Conservation (phyloP, 2,113 vertebrate genomes). For the Archilochus colubris region DNA sequence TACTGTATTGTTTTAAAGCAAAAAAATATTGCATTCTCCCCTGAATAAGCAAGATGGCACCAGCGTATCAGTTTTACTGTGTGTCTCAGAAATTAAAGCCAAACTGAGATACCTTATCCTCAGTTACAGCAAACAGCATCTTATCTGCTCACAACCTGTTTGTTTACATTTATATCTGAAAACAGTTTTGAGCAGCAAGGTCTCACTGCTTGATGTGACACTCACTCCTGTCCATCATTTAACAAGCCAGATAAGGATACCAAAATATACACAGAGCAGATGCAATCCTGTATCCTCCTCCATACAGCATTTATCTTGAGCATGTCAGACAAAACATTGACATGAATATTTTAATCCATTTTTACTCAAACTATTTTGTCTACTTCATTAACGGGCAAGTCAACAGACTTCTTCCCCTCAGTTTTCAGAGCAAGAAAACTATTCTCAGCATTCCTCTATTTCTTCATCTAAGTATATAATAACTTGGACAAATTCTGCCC, state of each 20-base stretch:
- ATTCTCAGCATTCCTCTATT: not conserved
- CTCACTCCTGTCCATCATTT: not conserved
- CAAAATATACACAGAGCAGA: not conserved
- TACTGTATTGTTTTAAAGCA: not conserved
- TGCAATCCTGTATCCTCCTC: not conserved
- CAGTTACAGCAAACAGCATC: not conserved
- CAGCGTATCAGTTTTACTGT: conserved; percentile 42
- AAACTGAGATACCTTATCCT: not conserved
- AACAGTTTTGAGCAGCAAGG: not conserved
- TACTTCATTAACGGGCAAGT: not conserved
- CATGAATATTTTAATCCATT: not conserved
- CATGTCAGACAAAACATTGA: not conserved
- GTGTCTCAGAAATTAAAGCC: not conserved
- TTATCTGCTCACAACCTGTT: not conserved
- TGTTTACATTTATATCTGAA: not conserved
- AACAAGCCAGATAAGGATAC: not conserved
- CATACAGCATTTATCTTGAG: not conserved
- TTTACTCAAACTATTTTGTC: not conserved
- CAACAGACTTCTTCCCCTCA: not conserved
- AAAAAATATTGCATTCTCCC: conserved; percentile 36
- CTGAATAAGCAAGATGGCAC: conserved; percentile 63
- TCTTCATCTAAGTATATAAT: not conserved
- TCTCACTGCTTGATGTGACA: not conserved
- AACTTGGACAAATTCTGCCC: not conserved
- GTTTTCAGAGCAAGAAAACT: not conserved